A percentile compares a stretch with the other conserved stretches of the same genome.
Conservation (phyloP, 30 jellyfish, hydroid and myxozoan genomes). For the Aurelia sp. region DNA sequence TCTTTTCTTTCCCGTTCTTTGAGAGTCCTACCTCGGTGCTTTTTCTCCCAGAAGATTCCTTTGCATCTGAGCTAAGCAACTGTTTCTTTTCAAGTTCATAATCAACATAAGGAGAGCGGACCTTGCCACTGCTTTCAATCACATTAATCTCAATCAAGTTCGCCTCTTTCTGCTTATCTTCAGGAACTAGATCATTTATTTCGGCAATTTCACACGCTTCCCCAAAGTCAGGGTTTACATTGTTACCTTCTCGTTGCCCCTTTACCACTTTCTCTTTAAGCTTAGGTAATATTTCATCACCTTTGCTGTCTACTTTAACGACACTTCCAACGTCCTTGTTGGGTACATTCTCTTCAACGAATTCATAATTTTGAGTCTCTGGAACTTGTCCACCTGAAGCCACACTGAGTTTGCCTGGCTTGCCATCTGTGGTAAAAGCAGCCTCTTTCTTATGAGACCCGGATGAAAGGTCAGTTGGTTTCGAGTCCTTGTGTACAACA, state of each 20-base stretch:
- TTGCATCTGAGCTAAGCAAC: too few species aligned
- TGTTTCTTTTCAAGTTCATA: too few species aligned
- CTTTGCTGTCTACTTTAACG: neutral
- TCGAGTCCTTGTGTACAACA: slow-evolving; percentile 9
- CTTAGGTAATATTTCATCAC: neutral
- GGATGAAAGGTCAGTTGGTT: neutral
- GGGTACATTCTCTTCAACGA: too few species aligned
- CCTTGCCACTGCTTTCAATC: neutral
- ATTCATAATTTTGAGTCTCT: too few species aligned
- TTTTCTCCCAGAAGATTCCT: too few species aligned
- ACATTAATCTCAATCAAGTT: neutral
- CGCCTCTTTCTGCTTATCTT: neutral
- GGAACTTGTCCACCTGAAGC: too few species aligned
- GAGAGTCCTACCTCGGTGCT: too few species aligned
- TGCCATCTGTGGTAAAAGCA: neutral
- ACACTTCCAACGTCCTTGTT: neutral
- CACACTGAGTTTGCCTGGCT: too few species aligned
- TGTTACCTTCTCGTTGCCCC: neutral
- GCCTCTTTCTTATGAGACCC: slow-evolving; percentile 2
- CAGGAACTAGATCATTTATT: neutral
- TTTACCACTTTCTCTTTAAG: neutral
- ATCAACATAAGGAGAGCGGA: neutral
- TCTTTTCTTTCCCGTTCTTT: too few species aligned
- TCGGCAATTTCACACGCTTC: neutral
- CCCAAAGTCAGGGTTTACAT: neutral